phyloP scores from a whole-genome alignment of 1,140 invertebrate genomes.

The Diorhabda carinulata region DNA sequence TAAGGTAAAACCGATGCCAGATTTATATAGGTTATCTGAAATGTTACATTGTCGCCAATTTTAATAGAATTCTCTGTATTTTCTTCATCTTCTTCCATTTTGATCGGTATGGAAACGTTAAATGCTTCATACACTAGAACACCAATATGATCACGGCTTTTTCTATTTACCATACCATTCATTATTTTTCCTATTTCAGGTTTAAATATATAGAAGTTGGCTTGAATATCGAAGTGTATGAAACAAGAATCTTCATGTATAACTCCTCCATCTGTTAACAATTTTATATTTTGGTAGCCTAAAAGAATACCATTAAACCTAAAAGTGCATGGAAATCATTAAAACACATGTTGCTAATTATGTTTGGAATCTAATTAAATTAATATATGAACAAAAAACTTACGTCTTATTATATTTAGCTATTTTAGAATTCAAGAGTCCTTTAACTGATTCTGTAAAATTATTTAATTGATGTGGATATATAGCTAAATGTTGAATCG shows the following conservation, averaged over 20 bases:
- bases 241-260: conserved; percentile 56
- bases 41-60: conserved; percentile 57
- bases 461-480: conserved; percentile 60
- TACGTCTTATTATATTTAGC: conserved; percentile 55
- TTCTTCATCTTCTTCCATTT: conserved; percentile 49
- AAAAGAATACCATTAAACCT: conserved; percentile 60
- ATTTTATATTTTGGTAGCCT: conserved; percentile 59
- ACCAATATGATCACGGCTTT: conserved; percentile 57
- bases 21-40: conserved; percentile 50
- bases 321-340: conserved; percentile 19
- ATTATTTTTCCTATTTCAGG: conserved; percentile 51
- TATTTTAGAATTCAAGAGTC: conserved; percentile 53
- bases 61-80: conserved; percentile 56
- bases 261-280: conserved; percentile 53
- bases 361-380: too few relatives aligned
- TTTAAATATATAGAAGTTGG: conserved; percentile 62
- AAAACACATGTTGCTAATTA: too few relatives aligned
- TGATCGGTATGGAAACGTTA: conserved; percentile 60
- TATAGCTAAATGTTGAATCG: conserved; percentile 54
- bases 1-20: conserved; percentile 28
- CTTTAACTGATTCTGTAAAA: conserved; percentile 52
- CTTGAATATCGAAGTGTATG: conserved; percentile 60
- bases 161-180: conserved; percentile 60
- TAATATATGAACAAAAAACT: conserved; percentile 7
- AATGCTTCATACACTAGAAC: conserved; percentile 62